These are phyloP conservation scores for Maconellicoccus hirsutus DNA, from an alignment of 1,140 invertebrate genomes.

Conservation along the genomic window DNA sequence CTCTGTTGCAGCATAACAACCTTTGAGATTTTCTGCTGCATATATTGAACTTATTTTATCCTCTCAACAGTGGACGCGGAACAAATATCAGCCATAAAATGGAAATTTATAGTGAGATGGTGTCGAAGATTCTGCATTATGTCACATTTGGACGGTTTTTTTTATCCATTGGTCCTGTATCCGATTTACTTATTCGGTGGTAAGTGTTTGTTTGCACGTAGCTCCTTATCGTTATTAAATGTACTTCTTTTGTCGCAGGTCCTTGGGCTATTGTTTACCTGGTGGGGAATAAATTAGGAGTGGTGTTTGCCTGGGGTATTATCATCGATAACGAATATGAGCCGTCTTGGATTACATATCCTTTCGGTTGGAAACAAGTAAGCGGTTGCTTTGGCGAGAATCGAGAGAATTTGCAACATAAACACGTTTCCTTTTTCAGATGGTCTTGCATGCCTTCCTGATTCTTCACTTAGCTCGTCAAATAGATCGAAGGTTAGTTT, in stretches of 20 bases:
- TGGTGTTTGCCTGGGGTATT: constrained; percentile 2
- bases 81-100: background rate
- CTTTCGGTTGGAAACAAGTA: constrained; percentile 8
- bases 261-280: background rate
- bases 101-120: constrained; percentile 39
- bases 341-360: background rate
- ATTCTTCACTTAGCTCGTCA: background rate
- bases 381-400: background rate
- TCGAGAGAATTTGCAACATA: background rate
- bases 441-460: background rate
- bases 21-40: too few species aligned
- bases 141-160: constrained; percentile 56
- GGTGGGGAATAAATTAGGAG: background rate
- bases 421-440: background rate
- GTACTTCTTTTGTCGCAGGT: background rate
- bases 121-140: constrained; percentile 60
- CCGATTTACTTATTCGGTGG: constrained; percentile 53
- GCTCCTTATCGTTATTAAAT: background rate
- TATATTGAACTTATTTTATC: too few species aligned
- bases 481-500: constrained; percentile 4
- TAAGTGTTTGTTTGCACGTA: constrained; percentile 33
- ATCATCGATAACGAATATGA: background rate
- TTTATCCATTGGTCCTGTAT: constrained; percentile 60
- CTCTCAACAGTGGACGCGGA: background rate
- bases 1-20: too few species aligned